Evolutionary conservation across 2,113 vertebrate genomes (phyloP).

Genomic region (Actenoides hombroni): DNA sequence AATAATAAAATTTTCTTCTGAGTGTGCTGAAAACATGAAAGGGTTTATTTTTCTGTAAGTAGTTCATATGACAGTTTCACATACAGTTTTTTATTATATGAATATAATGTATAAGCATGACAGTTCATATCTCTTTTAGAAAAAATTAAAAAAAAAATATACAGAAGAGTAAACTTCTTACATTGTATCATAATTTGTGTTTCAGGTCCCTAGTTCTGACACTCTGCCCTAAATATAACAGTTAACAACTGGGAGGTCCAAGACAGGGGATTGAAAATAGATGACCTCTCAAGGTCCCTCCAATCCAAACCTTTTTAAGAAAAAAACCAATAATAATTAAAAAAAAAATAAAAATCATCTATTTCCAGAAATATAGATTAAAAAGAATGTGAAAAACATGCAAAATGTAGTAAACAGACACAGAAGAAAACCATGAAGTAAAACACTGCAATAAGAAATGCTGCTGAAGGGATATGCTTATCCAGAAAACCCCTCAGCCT

Average conservation of each 20-base stretch:
- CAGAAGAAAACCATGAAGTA: background rate
- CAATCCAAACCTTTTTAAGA: background rate
- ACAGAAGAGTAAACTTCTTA: background rate
- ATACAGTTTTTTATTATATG: background rate
- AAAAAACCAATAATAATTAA: background rate
- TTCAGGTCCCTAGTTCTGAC: background rate
- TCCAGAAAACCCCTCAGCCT: background rate
- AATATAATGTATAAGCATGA: background rate
- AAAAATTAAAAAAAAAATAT: background rate
- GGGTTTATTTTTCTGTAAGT: background rate
- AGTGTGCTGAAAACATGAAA: background rate
- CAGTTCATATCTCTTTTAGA: background rate
- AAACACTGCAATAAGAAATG: background rate
- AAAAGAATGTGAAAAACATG: background rate
- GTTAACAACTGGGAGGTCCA: background rate
- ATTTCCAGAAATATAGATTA: background rate
- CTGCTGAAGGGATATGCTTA: background rate
- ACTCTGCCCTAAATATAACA: background rate
- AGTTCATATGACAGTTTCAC: background rate
- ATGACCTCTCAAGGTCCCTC: background rate
- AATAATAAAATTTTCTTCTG: background rate
- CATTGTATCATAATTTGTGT: background rate
- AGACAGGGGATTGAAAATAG: rapidly evolving
- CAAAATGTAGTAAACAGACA: background rate
- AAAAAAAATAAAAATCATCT: background rate